Base-by-base conservation (phyloP, 2,888 invertebrate genomes). In the Euplexia lucipara region DNA sequence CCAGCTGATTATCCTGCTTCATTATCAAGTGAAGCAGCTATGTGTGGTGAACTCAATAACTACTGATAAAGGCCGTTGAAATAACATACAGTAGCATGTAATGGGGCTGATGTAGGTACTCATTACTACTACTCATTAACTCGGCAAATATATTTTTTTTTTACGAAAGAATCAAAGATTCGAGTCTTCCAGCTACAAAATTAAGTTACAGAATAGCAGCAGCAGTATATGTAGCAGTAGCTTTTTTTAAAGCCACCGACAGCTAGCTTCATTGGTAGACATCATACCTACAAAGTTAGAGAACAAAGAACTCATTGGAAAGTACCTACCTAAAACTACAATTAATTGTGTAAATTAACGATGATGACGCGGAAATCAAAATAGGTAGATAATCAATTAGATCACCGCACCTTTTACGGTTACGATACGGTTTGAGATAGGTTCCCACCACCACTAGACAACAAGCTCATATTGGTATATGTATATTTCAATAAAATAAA, bases 1-100 rank as follows among this genome's bases (percentile, higher is more conserved):
- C 16, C 35, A 67, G 80, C 79, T 82, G 77, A 86, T 86, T 91
- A 90, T 91, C 85, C 86, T 86, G 80, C 66, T 82, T 48, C 67
- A 59, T 80, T 79, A 82, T 81, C 74, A 60, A 58, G 57, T 66
- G 51, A 56, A 63, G 51, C 47, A 52, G 64, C 59, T 63, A 49
- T 64, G 45, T 42, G 53, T 60, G 39, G 42, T 62, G 59, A 70
- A 65, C 71, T 79, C 44, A 58, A 51, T 65, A 79, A 60, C 42
- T 54, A 12, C 49, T 47, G 52, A 59, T 76, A 42, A 70, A 47
- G 14, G 37, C 12, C 26, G 30, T 45, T 47, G 39, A 56, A 62
- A 54, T 48, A 57, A n/a, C n/a, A n/a, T n/a, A n/a, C n/a, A 45
- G n/a, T 18, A 32, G 12, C n/a, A 39, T 47, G 10, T n/a, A 39